These are phyloP conservation scores for Chaenodraco wilsoni DNA, from an alignment of 2,797 vertebrate species.

Conservation along the genomic window DNA sequence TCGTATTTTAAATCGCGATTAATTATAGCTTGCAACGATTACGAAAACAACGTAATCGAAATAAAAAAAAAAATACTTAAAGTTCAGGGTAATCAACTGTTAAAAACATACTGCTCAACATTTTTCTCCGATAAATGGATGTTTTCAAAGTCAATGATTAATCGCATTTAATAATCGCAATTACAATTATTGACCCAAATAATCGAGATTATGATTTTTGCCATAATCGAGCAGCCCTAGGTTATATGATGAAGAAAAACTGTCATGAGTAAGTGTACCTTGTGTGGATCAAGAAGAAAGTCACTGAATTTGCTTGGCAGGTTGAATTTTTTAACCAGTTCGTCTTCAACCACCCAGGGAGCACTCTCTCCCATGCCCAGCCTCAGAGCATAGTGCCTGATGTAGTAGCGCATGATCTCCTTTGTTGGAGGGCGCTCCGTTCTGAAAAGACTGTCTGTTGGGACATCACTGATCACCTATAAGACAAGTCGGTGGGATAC, in stretches of 20 bases:
- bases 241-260: background rate
- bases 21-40: too few species aligned
- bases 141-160: too few species aligned
- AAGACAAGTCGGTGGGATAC: background rate
- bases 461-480: constrained; percentile 95
- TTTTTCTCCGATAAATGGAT: too few species aligned
- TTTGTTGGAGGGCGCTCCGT: constrained; percentile 98
- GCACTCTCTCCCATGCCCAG: constrained; percentile 94
- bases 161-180: too few species aligned
- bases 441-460: constrained; percentile 91
- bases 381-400: constrained; percentile 92
- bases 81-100: too few species aligned
- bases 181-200: too few species aligned
- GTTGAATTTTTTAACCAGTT: constrained; percentile 93
- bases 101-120: too few species aligned
- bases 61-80: too few species aligned
- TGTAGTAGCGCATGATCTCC: constrained; percentile 98
- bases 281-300: constrained; percentile 95
- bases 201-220: too few species aligned
- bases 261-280: constrained; percentile 80
- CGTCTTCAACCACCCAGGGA: constrained; percentile 98
- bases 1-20: too few species aligned
- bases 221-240: too few species aligned
- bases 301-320: constrained; percentile 98
- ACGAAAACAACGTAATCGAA: too few species aligned